A percentile compares a stretch with the other conserved stretches of the same genome.
Evolutionary conservation across 2,113 vertebrate species (phyloP).

Genomic region (Xenopus borealis): DNA sequence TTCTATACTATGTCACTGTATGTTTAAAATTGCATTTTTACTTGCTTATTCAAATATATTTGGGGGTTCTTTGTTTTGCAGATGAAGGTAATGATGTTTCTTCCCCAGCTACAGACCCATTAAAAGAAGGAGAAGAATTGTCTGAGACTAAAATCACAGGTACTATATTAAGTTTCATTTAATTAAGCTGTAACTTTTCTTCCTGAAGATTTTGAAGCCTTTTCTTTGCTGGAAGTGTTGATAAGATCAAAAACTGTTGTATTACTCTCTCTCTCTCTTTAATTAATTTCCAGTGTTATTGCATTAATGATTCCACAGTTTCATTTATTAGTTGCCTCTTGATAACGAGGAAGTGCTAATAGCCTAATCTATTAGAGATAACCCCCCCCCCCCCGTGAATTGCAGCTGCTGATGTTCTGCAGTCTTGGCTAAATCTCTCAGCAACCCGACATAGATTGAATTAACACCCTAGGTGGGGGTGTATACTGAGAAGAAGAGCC

Average conservation of each 20-base stretch:
- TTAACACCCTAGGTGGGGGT: no score
- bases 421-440: no score
- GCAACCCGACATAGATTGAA: no score
- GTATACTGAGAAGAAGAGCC: no score
- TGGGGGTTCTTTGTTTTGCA: slow-evolving; percentile 45
- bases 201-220: slow-evolving; percentile 7
- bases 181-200: slow-evolving; percentile 3
- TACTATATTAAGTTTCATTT: slow-evolving; percentile 21
- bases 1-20: no score
- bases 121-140: slow-evolving; percentile 46
- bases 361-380: slow-evolving; percentile 24
- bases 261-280: slow-evolving; percentile 19
- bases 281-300: slow-evolving; percentile 29
- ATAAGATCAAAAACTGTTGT: slow-evolving; percentile 6
- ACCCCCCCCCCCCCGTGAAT: background rate
- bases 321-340: slow-evolving; percentile 40
- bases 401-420: no score
- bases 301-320: slow-evolving; percentile 32
- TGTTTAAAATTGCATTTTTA: no score
- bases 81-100: slow-evolving; percentile 49
- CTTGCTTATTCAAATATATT: no score
- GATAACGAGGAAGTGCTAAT: slow-evolving; percentile 39
- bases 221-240: background rate
- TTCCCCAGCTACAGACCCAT: slow-evolving; percentile 26
- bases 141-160: slow-evolving; percentile 62